Conservation (phyloP, 23 tunicate genomes). For the Aplidium turbinatum region DNA sequence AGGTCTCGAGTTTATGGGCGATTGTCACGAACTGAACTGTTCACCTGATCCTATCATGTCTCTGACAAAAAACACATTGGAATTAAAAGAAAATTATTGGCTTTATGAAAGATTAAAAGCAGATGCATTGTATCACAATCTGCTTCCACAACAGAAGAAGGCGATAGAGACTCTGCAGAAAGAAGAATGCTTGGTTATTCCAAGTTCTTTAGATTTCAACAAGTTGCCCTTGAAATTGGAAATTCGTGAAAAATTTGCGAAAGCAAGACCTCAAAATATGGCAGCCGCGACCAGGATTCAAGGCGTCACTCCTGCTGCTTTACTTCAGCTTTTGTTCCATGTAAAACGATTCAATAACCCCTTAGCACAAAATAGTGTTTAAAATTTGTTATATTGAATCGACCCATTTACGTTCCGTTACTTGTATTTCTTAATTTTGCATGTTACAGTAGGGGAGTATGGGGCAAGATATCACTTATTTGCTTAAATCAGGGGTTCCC, state of each 20-base stretch:
- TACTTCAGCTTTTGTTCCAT: constrained; percentile 53
- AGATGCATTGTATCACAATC: constrained; percentile 43
- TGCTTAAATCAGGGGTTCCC: no score
- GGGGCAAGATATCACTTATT: no score
- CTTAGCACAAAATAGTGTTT: no score
- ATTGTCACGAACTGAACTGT: constrained; percentile 7
- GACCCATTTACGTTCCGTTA: no score
- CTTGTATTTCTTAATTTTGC: no score
- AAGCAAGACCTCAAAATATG: constrained; percentile 70
- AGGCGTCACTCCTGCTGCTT: constrained; percentile 87
- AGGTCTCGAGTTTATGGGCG: constrained; percentile 54
- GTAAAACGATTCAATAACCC: no score
- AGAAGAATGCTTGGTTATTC: constrained; percentile 73
- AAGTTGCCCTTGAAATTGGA: constrained; percentile 57
- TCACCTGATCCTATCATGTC: constrained; percentile 1
- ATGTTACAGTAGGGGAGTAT: no score
- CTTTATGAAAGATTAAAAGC: constrained; percentile 53
- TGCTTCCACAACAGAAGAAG: constrained; percentile 41
- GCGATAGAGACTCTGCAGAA: constrained; percentile 49
- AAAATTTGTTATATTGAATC: no score
- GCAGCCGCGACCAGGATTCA: constrained; percentile 91
- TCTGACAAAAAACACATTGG: background rate
- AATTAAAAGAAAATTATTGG: constrained; percentile 31
- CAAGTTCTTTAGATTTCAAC: constrained; percentile 60
- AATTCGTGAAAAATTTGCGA: constrained; percentile 80